Base-by-base conservation (phyloP, 1,140 invertebrate species). In the Eumeta japonica region DNA sequence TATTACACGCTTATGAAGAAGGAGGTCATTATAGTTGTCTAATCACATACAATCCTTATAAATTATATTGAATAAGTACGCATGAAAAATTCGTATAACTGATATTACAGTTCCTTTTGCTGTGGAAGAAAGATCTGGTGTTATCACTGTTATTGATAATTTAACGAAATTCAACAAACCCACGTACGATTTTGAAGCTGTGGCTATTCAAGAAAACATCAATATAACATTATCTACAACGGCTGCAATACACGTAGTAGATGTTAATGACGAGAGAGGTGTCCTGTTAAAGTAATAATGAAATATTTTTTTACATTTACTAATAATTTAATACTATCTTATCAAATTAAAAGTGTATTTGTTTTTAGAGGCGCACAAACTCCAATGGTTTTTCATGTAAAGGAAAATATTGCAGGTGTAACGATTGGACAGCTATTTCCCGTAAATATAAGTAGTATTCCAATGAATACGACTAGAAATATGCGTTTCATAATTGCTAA, bases 101-200 rank as follows among this genome's bases (percentile, higher is more conserved):
- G 20, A 7, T 12, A 31, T 84, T 79, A 38, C 68, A 90, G 87
- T 95, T 37, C 89, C 91, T 4, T 93, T 94, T 66, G 88, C 86
- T 10, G 89, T 96, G 18, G 91, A 96, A 71, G 87, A 92, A 47
- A 76, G 85, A 40, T 90, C 88, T 4, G 93, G 93, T 2, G 88
- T 88, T 1, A 90, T 97, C 15, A 90, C 86, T 3, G 89, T 94
- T 0, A 83, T 90, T 10, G 81, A 89, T 16, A 82, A 86, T 30
- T 71, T 92, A 35, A 73, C 81, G 2, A 84, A 86, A 38, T 92
- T 83, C 47, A 79, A 83, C 10, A 70, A 81, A 15, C 75, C 77
- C 3, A 62, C 81, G 12, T 92, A 88, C 55, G 84, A 90, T 30
- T 90, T 92, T 53, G 89, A 92, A 71, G 88, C 87, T 1, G 81